Base-by-base conservation (phyloP, 2,888 invertebrate species). In the Carcina quercana region DNA sequence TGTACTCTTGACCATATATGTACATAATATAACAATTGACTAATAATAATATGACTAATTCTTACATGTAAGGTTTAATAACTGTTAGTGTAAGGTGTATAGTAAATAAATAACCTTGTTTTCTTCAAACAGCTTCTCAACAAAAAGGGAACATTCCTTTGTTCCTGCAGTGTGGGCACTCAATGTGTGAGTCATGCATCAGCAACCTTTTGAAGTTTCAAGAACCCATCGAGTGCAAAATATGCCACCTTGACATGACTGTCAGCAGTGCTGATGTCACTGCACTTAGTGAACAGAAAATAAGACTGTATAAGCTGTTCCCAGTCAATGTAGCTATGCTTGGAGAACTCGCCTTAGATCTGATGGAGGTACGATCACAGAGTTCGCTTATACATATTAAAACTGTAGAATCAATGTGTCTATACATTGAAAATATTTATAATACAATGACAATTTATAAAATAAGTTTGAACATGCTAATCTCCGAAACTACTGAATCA, bases 141-240 rank as follows among this genome's bases (percentile, higher is more conserved):
- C 21, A 45, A 17, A 63, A 64, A 45, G 45, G 46, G 3, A 78
- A 75, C 36, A 45, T 79, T 20, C 92, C 92, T 0, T 65, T 91
- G 13, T 65, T 91, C 21, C 59, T 92, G 35, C 51, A 78, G 38
- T 93, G 93, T 53, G 88, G 88, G 1, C 93, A 93, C 59, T 79
- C 87, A 2, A 76, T 88, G 48, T 93, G 93, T 48, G 88, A 89
- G 43, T 83, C 72, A 28, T 93, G 92, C 55, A 57, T 88, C 8
- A 66, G 55, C 20, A 70, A 63, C 36, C 58, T 70, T 13, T 38
- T 67, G 0, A 69, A 61, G 42, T 74, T 71, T 45, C 40, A 47
- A 13, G 83, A 82, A 40, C 78, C 76, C 0, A 65, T 86, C 22
- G 63, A 68, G 27, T 88, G 88, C 50, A 70, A 70, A 41, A 51